These are phyloP conservation scores for Hypolimnas misippus DNA, from an alignment of 2,888 invertebrate species.

Conservation along the genomic window DNA sequence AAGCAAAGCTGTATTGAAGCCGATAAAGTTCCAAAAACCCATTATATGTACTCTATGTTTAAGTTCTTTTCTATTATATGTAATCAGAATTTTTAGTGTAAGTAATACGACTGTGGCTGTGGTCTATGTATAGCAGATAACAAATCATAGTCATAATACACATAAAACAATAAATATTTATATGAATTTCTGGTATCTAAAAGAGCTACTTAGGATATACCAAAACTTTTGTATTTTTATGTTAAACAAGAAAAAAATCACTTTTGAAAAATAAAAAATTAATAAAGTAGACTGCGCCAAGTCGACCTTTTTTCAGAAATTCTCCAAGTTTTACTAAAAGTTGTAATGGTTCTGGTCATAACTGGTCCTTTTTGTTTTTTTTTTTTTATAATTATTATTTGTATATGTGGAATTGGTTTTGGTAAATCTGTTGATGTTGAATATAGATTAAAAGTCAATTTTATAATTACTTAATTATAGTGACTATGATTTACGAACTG, in stretches of 20 bases:
- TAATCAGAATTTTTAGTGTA: conserved; percentile 53
- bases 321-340: neutral
- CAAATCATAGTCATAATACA: conserved; percentile 74
- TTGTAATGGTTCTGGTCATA: conserved; percentile 17
- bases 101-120: conserved; percentile 72
- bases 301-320: neutral
- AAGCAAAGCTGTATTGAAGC: conserved; percentile 36
- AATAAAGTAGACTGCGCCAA: neutral
- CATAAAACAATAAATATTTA: too few species aligned
- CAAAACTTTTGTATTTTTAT: neutral
- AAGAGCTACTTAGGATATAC: conserved; percentile 13
- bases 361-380: conserved; percentile 6
- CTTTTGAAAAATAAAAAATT: neutral
- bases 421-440: conserved; percentile 20
- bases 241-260: neutral
- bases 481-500: conserved; percentile 56
- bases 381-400: conserved; percentile 21
- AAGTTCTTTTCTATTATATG: conserved; percentile 42
- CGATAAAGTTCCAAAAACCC: conserved; percentile 50
- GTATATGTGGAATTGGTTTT: conserved; percentile 15
- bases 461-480: neutral
- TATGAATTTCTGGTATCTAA: too few species aligned
- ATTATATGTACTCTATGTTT: conserved; percentile 46
- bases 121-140: conserved; percentile 59
- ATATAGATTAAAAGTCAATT: conserved; percentile 1